A percentile compares a stretch with the other conserved stretches of the same genome.
Conservation (phyloP, 2,888 invertebrate genomes). For the Ornithoptera priamus region DNA sequence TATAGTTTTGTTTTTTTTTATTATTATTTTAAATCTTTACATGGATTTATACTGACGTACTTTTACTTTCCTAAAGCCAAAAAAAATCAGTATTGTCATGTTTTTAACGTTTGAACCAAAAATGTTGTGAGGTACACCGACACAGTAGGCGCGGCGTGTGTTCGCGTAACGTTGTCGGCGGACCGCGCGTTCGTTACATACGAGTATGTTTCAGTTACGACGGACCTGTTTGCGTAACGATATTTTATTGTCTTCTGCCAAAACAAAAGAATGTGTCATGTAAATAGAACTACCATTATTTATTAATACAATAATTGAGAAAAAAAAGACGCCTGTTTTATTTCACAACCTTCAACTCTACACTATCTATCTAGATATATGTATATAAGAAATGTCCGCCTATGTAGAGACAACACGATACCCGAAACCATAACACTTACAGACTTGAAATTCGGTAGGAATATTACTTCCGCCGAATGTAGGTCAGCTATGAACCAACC, state of each 20-base stretch:
- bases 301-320: slow-evolving; percentile 81
- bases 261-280: slow-evolving; percentile 81
- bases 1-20: slow-evolving; percentile 5
- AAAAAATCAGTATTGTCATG: slow-evolving; percentile 28
- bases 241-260: slow-evolving; percentile 80
- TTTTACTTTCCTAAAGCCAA: slow-evolving; percentile 27
- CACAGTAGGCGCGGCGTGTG: slow-evolving; percentile 38
- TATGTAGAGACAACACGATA: no score
- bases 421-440: no score
- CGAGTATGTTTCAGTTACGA: slow-evolving; percentile 50
- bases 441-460: no score
- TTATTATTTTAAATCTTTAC: slow-evolving; percentile 3
- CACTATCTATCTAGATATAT: no score
- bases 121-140: slow-evolving; percentile 55
- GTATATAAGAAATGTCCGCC: no score
- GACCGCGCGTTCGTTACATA: slow-evolving; percentile 37
- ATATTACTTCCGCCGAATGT: no score
- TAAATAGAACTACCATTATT: slow-evolving; percentile 81
- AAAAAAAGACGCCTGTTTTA: slow-evolving; percentile 64
- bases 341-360: slow-evolving; percentile 37
- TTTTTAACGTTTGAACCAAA: slow-evolving; percentile 53
- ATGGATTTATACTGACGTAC: slow-evolving; percentile 14
- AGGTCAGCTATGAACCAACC: no score
- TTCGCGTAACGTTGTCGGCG: slow-evolving; percentile 40
- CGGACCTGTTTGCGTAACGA: slow-evolving; percentile 68